Base-by-base conservation (phyloP, 2,113 vertebrate genomes). In the Manacus vitellinus region DNA sequence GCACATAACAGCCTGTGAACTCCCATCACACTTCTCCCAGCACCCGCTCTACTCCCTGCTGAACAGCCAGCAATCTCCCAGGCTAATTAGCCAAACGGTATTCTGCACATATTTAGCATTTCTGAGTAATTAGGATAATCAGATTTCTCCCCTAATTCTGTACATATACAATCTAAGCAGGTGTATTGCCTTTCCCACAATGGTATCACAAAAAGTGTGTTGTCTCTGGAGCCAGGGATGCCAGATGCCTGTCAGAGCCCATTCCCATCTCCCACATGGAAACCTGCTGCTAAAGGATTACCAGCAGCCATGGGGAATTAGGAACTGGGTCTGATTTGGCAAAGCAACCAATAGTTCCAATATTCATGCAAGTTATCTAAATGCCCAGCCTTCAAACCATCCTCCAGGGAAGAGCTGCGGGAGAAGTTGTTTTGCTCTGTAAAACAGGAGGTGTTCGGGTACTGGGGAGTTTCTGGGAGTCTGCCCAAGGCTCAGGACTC, bases 111-210 rank as follows among this genome's bases (percentile, higher is more conserved):
- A 96, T 82, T 97, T 97, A 94, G 87, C 91, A 95, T 95, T 95
- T 94, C 87, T 94, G 85, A 94, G 96, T 93, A 96, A 96, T 92
- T 76, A 93, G 89, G 94, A 93, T 97, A 97, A 96, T 89, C 94
- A 91, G 94, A 96, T 96, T 96, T 94, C 91, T 95, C 80, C 84
- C 74, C 43, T 96, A 91, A 95, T 92, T 94, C 94, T 68, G 58
- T 72, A 49, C 74, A 28, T 88, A 66, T n/a, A 94, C 84, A 19
- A 41, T 41, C 1, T 5, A 82, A 92, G 94, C 95, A 95, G 93
- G 93, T 91, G 93, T 94, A 3, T 1, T 75, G 95, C 91, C 84
- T 89, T 94, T 85, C 93, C 94, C 94, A 75, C 91, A 81, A n/a
- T 2, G 68, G 0, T 20, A 43, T 5, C 95, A 81, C 91, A 91